Conservation (phyloP, 1,140 invertebrate species). For the Nephila pilipes region DNA sequence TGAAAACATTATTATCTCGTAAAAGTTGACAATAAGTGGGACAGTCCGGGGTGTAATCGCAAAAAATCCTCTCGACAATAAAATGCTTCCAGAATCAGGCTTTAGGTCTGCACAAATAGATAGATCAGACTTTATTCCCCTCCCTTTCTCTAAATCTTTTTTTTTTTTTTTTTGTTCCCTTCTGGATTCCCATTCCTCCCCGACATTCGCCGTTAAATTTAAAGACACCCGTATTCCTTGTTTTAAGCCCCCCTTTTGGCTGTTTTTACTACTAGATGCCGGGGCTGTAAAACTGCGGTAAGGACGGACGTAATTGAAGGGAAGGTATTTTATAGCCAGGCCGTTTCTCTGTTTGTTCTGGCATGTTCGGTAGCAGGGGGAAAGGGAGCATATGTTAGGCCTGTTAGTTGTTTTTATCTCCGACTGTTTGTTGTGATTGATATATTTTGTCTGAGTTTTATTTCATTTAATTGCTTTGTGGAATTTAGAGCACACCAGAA, state of each 20-base stretch:
- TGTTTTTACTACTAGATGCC: slow-evolving; percentile 46
- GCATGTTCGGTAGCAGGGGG: neutral
- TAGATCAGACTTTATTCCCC: slow-evolving; percentile 34
- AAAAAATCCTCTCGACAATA: slow-evolving; percentile 48
- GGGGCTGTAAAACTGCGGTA: slow-evolving; percentile 55
- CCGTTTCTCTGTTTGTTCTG: slow-evolving; percentile 35
- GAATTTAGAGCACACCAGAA: neutral
- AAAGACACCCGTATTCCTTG: slow-evolving; percentile 57
- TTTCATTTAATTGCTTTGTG: neutral
- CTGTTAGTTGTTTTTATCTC: slow-evolving; percentile 29
- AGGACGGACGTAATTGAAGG: slow-evolving; percentile 44
- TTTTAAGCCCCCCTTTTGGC: slow-evolving; percentile 46
- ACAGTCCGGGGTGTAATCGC: slow-evolving; percentile 31
- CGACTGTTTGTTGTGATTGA: slow-evolving; percentile 40
- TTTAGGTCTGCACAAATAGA: slow-evolving; percentile 55
- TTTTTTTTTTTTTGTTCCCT: neutral
- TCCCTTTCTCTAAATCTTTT: neutral
- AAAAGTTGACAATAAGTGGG: slow-evolving; percentile 65
- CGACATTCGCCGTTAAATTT: slow-evolving; percentile 52
- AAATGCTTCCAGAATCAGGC: slow-evolving; percentile 47
- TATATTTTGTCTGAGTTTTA: neutral
- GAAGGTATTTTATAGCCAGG: slow-evolving; percentile 48
- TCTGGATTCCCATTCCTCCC: neutral
- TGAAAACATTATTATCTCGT: slow-evolving; percentile 64
- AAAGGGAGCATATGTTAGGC: slow-evolving; percentile 45